A percentile compares a stretch with the other conserved stretches of the same genome.
These are phyloP conservation scores for Galerucella nymphaeae DNA, from an alignment of 2,888 invertebrate species.

Conservation along the genomic window DNA sequence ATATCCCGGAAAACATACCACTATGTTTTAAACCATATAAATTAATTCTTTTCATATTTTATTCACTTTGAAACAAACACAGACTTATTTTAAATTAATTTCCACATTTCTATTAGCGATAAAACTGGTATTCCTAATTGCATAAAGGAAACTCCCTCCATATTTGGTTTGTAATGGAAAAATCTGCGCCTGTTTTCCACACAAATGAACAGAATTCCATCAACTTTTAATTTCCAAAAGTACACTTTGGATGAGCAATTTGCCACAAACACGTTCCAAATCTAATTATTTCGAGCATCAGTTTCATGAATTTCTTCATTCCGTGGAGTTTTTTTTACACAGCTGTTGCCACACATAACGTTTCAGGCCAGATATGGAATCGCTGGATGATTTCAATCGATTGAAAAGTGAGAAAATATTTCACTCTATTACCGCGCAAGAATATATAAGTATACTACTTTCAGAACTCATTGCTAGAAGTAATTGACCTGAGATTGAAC, in stretches of 20 bases:
- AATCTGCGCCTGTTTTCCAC: neutral
- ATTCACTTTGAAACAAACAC: too few species aligned
- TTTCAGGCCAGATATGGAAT: neutral
- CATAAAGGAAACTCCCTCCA: neutral
- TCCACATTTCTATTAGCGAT: neutral
- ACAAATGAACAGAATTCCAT: slow-evolving; percentile 5
- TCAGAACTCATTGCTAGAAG: too few species aligned
- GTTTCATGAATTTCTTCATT: neutral
- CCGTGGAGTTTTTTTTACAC: neutral
- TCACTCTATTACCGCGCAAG: too few species aligned
- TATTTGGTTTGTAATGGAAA: neutral
- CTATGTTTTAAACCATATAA: too few species aligned
- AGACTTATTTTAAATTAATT: too few species aligned
- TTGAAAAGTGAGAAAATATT: neutral
- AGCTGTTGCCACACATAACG: neutral
- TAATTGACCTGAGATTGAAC: too few species aligned
- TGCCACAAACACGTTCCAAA: slow-evolving; percentile 8
- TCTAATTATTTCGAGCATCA: slow-evolving; percentile 11
- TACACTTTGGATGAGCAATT: too few species aligned
- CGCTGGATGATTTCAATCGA: neutral
- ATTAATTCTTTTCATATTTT: too few species aligned
- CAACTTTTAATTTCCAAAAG: slow-evolving; percentile 7
- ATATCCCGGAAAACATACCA: too few species aligned
- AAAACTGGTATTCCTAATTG: neutral
- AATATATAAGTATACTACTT: too few species aligned